Evolutionary conservation across 2,113 vertebrate genomes (phyloP), one percentile per base, ranked within the genome.

Genomic region (Rafetus swinhoei): DNA sequence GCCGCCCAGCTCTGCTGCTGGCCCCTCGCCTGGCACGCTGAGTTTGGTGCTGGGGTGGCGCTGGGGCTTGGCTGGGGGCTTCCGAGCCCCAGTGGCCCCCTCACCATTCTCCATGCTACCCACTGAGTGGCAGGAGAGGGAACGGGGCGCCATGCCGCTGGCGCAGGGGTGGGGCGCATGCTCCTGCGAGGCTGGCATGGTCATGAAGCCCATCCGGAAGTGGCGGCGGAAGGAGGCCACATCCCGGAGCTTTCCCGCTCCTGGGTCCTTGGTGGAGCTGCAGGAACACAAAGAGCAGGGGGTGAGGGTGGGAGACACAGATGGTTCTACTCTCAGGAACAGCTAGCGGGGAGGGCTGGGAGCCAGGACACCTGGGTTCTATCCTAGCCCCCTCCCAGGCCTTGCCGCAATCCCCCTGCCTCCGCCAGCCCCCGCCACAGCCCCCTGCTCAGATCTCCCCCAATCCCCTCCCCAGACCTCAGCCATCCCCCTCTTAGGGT

Each of bases 201-300:
- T 99, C 99, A 99, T 99, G 97, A 99, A 99, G 80, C 99, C 99
- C 99, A 99, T 99, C 62, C 99, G 98, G 98, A 99, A 99, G 87
- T 99, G 99, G 5, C 99, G 98, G 18, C 99, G 98, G 90, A 99
- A 99, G 2, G 99, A 99, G 79, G 99, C 98, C 95, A 99, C 97
- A 97, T 99, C 99, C 89, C 98, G 96, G 55, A 98, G 98, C 97
- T 97, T 99, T 72, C 98, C 98, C 87, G 95, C 89, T 96, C 98
- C 50, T 97, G 97, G 50, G 82, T 98, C 98, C 92, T 90, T 98
- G 94, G 95, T 81, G 91, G 93, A 88, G 25, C 80, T 85, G 81
- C 13, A n/a, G 12, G 19, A 45, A 27, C 5, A 52, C 54, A 50
- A 39, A 32, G 35, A 7, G 81, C 39, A 12, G 10, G 53, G 16